Conservation (phyloP, 2,797 vertebrate genomes). For the Galagoides demidoff region DNA sequence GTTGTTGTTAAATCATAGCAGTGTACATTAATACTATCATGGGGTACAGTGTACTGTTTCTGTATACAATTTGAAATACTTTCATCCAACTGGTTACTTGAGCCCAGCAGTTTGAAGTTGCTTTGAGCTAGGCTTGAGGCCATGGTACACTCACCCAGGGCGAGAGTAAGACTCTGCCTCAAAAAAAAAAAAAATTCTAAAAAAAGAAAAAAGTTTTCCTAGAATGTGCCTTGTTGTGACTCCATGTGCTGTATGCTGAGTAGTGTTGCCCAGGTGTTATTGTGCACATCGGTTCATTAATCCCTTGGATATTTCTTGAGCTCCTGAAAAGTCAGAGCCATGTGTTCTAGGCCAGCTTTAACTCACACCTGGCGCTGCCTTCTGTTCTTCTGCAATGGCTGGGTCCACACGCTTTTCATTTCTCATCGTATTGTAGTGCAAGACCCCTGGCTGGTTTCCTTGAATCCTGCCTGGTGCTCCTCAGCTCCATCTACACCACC, state of each 20-base stretch:
- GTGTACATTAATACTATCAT: no score
- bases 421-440: neutral
- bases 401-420: neutral
- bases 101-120: no score
- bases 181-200: neutral
- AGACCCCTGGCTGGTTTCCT: neutral
- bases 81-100: no score
- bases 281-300: no score
- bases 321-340: neutral
- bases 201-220: neutral
- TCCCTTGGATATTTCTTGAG: neutral
- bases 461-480: neutral
- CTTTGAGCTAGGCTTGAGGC: no score
- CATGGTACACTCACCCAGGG: no score
- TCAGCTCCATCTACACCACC: neutral
- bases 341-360: neutral
- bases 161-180: no score
- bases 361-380: neutral
- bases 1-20: no score
- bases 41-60: no score
- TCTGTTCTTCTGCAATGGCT: neutral
- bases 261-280: accelerated
- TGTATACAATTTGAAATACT: no score
- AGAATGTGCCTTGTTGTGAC: neutral
- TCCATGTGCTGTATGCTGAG: neutral